These are phyloP conservation scores for Clupea harengus DNA, from an alignment of 2,113 vertebrate genomes.

Conservation along the genomic window DNA sequence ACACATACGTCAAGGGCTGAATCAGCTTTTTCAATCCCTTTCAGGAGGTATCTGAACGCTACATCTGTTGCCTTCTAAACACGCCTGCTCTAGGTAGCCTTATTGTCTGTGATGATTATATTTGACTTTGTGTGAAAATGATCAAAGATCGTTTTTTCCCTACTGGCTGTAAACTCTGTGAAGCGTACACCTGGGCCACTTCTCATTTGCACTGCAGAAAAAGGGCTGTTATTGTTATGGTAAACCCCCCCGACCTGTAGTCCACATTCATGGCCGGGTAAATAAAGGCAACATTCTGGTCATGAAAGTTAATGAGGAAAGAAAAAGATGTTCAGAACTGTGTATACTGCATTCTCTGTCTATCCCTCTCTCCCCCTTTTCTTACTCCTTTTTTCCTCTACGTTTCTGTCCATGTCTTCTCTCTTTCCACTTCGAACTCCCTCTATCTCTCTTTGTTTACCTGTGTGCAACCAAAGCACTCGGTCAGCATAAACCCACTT, in stretches of 20 bases:
- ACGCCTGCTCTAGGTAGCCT: neutral
- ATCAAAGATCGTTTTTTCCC: neutral
- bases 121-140: neutral
- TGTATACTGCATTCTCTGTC: neutral
- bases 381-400: neutral
- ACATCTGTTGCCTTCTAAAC: neutral
- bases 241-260: neutral
- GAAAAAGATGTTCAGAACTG: neutral
- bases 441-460: conserved; percentile 7
- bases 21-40: neutral
- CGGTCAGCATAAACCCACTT: neutral
- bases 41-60: too few relatives aligned
- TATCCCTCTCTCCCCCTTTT: neutral
- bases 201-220: neutral
- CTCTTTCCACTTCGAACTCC: neutral
- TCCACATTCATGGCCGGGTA: neutral
- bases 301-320: neutral
- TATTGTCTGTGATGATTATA: too few relatives aligned
- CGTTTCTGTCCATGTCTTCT: neutral
- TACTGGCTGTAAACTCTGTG: neutral
- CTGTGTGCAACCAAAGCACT: neutral
- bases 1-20: neutral
- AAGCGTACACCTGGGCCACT: neutral
- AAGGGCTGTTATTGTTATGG: too few relatives aligned
- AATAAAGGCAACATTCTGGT: neutral